Conservation (phyloP, 1,140 invertebrate species). For the Psilanteris sp. region DNA sequence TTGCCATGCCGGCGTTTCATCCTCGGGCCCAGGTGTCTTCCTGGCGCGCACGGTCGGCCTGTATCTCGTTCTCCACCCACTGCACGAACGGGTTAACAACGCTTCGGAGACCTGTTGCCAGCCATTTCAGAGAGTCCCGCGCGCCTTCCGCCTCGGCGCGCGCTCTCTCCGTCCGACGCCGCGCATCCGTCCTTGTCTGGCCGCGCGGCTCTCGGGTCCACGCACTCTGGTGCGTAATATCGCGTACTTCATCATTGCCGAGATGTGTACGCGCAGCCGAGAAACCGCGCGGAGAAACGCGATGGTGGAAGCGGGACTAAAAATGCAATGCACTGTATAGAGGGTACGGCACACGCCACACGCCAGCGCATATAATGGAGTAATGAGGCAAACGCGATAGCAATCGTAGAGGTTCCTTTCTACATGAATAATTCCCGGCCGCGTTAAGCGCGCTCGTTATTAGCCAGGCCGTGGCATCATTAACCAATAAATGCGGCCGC, state of each 20-base stretch:
- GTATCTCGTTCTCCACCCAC: slow-evolving; percentile 73
- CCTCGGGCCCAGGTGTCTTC: slow-evolving; percentile 71
- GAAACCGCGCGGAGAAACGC: slow-evolving; percentile 46
- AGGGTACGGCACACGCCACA: slow-evolving; percentile 77
- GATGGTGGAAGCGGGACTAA: slow-evolving; percentile 42
- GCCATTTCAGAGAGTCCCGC: slow-evolving; percentile 70
- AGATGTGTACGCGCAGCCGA: slow-evolving; percentile 64
- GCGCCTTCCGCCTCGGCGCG: slow-evolving; percentile 58
- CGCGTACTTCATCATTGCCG: slow-evolving; percentile 71
- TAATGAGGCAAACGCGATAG: slow-evolving; percentile 78
- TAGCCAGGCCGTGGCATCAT: slow-evolving; percentile 30
- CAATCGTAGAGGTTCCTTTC: slow-evolving; percentile 75
- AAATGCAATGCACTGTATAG: slow-evolving; percentile 58
- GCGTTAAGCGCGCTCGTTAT: slow-evolving; percentile 61
- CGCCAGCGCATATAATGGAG: slow-evolving; percentile 78
- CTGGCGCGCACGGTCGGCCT: slow-evolving; percentile 66
- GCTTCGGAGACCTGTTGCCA: slow-evolving; percentile 72
- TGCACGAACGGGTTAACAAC: slow-evolving; percentile 68
- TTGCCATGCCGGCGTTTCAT: slow-evolving; percentile 70
- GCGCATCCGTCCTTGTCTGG: slow-evolving; percentile 14
- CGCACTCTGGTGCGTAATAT: slow-evolving; percentile 70
- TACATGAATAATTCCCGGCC: slow-evolving; percentile 66
- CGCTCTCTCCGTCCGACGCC: slow-evolving; percentile 35
- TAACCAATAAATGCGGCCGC: slow-evolving; percentile 17
- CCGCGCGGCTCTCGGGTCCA: slow-evolving; percentile 48